A percentile compares a stretch with the other conserved stretches of the same genome.
Evolutionary conservation across 2,888 invertebrate genomes (phyloP).

Genomic region (Agrotis clavis): DNA sequence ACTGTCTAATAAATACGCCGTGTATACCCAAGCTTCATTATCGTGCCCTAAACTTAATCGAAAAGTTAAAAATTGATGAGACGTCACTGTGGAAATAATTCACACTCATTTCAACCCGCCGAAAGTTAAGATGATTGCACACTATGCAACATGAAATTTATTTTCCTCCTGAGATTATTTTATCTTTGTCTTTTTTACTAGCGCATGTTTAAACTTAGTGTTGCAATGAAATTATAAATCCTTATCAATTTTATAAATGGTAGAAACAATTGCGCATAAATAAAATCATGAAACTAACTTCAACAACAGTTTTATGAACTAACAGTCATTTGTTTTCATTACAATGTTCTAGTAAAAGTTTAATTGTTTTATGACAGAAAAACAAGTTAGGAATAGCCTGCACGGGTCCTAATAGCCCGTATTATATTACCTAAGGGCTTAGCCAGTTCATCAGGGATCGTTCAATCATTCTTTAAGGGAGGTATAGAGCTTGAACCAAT

Average conservation of each 20-base stretch:
- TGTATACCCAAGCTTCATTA: conserved; percentile 71
- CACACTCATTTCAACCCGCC: conserved; percentile 62
- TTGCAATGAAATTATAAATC: neutral
- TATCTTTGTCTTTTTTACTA: neutral
- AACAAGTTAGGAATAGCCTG: conserved; percentile 63
- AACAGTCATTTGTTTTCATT: neutral
- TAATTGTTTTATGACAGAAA: conserved; percentile 16
- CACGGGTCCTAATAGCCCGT: conserved; percentile 75
- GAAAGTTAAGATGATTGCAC: conserved; percentile 43
- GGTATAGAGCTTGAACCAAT: conserved; percentile 57
- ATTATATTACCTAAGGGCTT: conserved; percentile 82
- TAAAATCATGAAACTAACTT: neutral
- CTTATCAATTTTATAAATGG: neutral
- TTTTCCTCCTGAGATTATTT: neutral
- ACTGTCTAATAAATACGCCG: conserved; percentile 70
- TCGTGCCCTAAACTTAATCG: conserved; percentile 77
- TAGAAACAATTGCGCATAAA: neutral
- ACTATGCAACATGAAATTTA: neutral
- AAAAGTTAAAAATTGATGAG: conserved; percentile 80
- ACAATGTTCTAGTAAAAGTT: neutral
- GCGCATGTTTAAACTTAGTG: neutral
- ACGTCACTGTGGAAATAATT: conserved; percentile 79
- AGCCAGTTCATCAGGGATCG: conserved; percentile 85
- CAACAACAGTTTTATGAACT: neutral
- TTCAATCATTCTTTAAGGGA: conserved; percentile 83